These are phyloP conservation scores for Holacanthella duospinosa DNA, from an alignment of 2,888 invertebrate genomes.

Conservation along the genomic window DNA sequence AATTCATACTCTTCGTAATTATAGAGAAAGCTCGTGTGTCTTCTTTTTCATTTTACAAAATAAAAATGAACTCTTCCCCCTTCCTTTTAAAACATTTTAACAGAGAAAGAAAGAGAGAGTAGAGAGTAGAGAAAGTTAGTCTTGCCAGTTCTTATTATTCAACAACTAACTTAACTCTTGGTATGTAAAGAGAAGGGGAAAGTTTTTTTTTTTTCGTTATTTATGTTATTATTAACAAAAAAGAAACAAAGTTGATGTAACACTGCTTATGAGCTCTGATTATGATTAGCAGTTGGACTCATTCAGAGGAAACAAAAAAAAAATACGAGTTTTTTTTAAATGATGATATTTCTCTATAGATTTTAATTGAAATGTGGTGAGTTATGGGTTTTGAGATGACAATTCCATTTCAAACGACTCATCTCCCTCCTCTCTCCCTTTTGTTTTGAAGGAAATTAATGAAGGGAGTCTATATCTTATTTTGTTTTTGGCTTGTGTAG, in stretches of 20 bases:
- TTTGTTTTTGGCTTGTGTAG: background rate
- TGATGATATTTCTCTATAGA: too few species aligned
- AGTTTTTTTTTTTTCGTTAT: too few species aligned
- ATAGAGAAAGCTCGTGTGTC: background rate
- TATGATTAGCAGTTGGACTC: too few species aligned
- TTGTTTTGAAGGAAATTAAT: background rate
- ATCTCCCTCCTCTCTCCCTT: background rate
- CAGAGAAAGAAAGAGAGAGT: background rate
- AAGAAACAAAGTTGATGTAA: too few species aligned
- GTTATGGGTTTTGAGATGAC: background rate
- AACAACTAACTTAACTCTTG: background rate
- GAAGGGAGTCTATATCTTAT: background rate
- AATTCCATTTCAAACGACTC: background rate
- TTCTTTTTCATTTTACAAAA: background rate
- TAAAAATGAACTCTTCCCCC: constrained; percentile 1
- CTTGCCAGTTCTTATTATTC: background rate
- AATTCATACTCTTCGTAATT: constrained; percentile 1
- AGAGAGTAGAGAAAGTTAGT: background rate
- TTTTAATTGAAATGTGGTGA: background rate
- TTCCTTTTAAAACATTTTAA: background rate
- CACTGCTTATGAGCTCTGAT: too few species aligned
- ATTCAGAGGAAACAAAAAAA: too few species aligned
- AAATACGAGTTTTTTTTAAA: too few species aligned
- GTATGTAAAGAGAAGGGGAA: too few species aligned
- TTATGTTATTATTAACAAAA: too few species aligned